Percentiles rank a stretch among this genome's conserved stretches.
These are phyloP conservation scores for Drosophila murphyi DNA, from an alignment of 1,140 invertebrate genomes.

Conservation along the genomic window DNA sequence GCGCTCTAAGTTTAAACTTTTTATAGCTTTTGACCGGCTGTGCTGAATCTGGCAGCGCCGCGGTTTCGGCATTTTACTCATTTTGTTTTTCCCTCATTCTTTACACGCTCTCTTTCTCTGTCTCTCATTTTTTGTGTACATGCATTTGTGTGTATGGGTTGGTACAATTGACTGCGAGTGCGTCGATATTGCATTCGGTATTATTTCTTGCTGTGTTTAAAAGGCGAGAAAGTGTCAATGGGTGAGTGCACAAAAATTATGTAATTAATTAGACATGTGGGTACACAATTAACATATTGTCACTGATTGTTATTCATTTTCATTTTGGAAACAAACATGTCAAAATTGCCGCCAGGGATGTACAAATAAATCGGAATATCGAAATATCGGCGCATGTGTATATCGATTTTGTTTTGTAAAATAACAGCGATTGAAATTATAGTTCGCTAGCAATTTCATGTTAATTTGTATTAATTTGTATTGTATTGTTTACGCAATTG, in stretches of 20 bases:
- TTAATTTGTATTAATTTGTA: too few relatives aligned
- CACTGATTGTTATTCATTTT: not conserved
- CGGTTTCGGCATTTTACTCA: slow-evolving; percentile 48
- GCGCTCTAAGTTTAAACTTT: not conserved
- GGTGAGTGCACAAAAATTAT: slow-evolving; percentile 30
- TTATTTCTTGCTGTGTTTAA: slow-evolving; percentile 19
- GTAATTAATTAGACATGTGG: not conserved
- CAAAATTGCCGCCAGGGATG: slow-evolving; percentile 19
- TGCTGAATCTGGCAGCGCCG: slow-evolving; percentile 31
- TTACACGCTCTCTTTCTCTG: slow-evolving; percentile 37
- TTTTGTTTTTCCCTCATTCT: slow-evolving; percentile 48
- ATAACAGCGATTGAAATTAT: not conserved
- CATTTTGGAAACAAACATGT: not conserved
- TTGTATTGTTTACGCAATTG: too few relatives aligned
- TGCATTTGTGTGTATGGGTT: slow-evolving; percentile 38
- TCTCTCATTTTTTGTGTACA: slow-evolving; percentile 47
- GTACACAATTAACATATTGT: not conserved
- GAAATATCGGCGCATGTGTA: not conserved
- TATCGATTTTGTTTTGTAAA: slow-evolving; percentile 10
- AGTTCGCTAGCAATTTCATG: not conserved
- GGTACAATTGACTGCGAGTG: slow-evolving; percentile 36
- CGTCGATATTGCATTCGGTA: slow-evolving; percentile 40
- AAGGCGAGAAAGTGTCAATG: slow-evolving; percentile 21
- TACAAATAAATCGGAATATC: slow-evolving; percentile 12
- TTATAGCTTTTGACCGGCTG: slow-evolving; percentile 4